Evolutionary conservation across 2,113 vertebrate species (phyloP).

Genomic region (Xiphias gladius): DNA sequence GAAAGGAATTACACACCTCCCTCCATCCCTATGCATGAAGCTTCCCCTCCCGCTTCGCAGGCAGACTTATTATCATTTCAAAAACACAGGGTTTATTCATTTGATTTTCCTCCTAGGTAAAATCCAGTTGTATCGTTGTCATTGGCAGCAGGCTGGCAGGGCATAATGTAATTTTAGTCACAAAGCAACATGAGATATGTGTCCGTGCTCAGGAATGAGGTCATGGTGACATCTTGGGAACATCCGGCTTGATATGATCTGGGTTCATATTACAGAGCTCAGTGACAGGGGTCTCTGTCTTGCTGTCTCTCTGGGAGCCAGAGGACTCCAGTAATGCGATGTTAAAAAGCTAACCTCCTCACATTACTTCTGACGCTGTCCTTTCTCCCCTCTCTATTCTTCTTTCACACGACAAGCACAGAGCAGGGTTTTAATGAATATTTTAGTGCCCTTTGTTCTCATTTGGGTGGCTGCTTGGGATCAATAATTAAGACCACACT

Average conservation of each 20-base stretch:
- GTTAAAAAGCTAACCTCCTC: conserved; percentile 78
- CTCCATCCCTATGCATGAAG: neutral
- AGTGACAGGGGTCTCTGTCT: conserved; percentile 56
- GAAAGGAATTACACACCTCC: conserved; percentile 11
- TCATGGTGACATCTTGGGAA: conserved; percentile 41
- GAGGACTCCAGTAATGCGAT: conserved; percentile 76
- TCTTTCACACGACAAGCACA: conserved; percentile 69
- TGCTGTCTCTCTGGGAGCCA: conserved; percentile 53
- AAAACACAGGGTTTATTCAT: conserved; percentile 23
- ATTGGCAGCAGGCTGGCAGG: neutral
- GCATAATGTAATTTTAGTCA: conserved; percentile 9
- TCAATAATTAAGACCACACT: conserved; percentile 78
- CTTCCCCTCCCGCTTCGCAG: neutral
- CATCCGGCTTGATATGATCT: conserved; percentile 47
- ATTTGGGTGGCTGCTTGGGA: conserved; percentile 76
- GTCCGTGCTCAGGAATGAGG: conserved; percentile 8
- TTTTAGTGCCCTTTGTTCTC: conserved; percentile 85
- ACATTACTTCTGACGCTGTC: conserved; percentile 67
- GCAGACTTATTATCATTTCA: conserved; percentile 18
- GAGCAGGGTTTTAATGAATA: conserved; percentile 86
- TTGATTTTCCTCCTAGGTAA: conserved; percentile 23
- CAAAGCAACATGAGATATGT: conserved; percentile 28
- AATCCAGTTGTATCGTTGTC: neutral
- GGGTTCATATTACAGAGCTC: conserved; percentile 62
- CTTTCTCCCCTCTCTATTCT: conserved; percentile 33